Percentiles rank a stretch among this genome's conserved stretches.
These are phyloP conservation scores for Xyliphius kryptos DNA, from an alignment of 2,113 vertebrate genomes.

Conservation along the genomic window DNA sequence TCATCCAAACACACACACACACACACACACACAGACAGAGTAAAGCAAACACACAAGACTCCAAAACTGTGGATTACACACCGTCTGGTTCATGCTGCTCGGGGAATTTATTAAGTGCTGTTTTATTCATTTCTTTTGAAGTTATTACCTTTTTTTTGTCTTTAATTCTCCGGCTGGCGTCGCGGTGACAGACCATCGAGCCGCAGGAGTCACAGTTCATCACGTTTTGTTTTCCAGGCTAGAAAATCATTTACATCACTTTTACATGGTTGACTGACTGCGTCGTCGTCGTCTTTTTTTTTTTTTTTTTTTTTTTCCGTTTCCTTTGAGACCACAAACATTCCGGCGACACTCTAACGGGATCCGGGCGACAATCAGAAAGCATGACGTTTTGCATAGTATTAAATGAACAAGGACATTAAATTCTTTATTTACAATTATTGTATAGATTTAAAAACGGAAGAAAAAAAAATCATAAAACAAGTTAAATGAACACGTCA, in stretches of 20 bases:
- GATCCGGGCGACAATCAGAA: constrained; percentile 83
- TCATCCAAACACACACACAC: constrained; percentile 2
- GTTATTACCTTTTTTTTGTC: constrained; percentile 30
- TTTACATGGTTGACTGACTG: constrained; percentile 65
- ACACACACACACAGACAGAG: constrained; percentile 25
- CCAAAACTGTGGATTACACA: constrained; percentile 68
- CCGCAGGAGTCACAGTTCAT: constrained; percentile 79
- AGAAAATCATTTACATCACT: constrained; percentile 83
- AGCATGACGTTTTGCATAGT: constrained; percentile 99
- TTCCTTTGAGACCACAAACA: constrained; percentile 75
- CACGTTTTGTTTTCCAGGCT: constrained; percentile 63
- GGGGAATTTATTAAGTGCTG: constrained; percentile 80
- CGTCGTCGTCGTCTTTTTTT: too few species aligned
- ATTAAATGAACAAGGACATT: constrained; percentile 99
- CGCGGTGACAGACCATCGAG: constrained; percentile 76
- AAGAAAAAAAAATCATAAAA: constrained; percentile 97
- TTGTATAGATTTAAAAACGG: constrained; percentile 94
- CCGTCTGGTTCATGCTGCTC: constrained; percentile 86
- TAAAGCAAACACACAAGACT: constrained; percentile 58
- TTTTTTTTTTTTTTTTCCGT: constrained; percentile 49
- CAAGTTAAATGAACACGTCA: constrained; percentile 87
- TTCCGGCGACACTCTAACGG: constrained; percentile 82
- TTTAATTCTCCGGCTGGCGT: constrained; percentile 70
- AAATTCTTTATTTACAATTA: constrained; percentile 99
- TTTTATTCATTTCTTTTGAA: constrained; percentile 51